Evolutionary conservation across 2,888 invertebrate genomes (phyloP), one percentile per base, ranked within the genome.

Genomic region (Lepidocyrtoides sp.): DNA sequence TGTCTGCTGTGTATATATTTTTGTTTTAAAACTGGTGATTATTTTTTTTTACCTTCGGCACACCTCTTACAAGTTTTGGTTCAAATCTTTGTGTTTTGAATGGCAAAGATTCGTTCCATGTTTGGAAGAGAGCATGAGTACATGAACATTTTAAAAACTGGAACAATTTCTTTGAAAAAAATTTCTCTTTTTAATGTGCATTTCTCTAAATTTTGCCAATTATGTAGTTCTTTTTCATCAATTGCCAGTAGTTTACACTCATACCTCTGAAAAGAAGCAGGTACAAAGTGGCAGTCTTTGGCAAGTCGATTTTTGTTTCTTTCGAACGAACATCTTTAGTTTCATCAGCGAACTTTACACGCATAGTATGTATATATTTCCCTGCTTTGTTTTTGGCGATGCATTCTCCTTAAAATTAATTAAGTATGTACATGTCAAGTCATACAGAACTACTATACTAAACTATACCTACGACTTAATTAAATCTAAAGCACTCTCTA

Each of bases 361-460:
- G 48, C 81, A 89, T 89, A 92, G 90, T 92, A 90, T 90, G 88
- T 91, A 88, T 88, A 87, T 91, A 92, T 93, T 93, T 93, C 93
- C 93, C 93, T 93, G 93, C 93, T 93, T 57, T 91, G 85, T 89
- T 89, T 92, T 93, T 93, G 92, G 93, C 93, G 92, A 92, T 91
- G 87, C 89, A 89, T 87, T 91, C 83, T 75, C 36, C 75, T 88
- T 87, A 90, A 87, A 69, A 44, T 85, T 91, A 91, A 84, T 91
- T 91, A 89, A 87, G 79, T 91, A 91, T 91, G 69, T n/a, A n/a
- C 87, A 79, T 86, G 89, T 87, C 83, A 91, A 92, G 91, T 92
- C 88, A 88, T 79, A 72, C 82, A 63, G 75, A 75, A 75, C 79
- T 83, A 75, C n/a, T 10, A 1, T 79, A 44, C 26, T 51, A 48